Conservation (phyloP, 2,888 invertebrate genomes). For the Coremacera marginata region DNA sequence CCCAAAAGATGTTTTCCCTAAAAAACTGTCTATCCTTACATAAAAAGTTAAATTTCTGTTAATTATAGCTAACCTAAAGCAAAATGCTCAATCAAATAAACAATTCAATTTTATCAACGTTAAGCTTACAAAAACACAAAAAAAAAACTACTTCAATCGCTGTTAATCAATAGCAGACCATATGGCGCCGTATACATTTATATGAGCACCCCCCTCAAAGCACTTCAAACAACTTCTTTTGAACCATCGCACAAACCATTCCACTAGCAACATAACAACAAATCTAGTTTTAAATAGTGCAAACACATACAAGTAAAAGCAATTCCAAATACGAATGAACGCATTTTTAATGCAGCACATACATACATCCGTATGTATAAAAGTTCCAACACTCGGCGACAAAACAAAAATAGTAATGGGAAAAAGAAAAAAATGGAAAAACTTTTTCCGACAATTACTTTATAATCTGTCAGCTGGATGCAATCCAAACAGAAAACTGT, state of each 20-base stretch:
- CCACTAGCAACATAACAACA: background rate
- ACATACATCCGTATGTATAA: too few relatives aligned
- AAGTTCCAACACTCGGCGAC: background rate
- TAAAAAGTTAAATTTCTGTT: too few relatives aligned
- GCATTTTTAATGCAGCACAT: background rate
- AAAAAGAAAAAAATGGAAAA: background rate
- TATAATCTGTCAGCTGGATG: conserved; percentile 21
- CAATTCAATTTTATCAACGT: too few relatives aligned
- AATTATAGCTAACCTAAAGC: too few relatives aligned
- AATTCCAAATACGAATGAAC: background rate
- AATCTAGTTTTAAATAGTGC: background rate
- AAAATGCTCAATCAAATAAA: too few relatives aligned
- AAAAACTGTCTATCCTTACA: too few relatives aligned
- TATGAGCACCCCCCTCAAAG: background rate
- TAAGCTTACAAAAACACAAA: background rate
- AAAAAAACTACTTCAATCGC: background rate
- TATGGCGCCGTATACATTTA: background rate
- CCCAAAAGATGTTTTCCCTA: too few relatives aligned
- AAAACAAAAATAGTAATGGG: background rate
- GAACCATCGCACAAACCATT: background rate
- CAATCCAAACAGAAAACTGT: conserved; percentile 7
- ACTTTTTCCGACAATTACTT: conserved; percentile 22
- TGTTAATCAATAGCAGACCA: background rate
- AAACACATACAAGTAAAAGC: background rate
- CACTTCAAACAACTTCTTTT: background rate